Evolutionary conservation across 2,888 invertebrate genomes (phyloP), one percentile per base, ranked within the genome.

Genomic region (Tachystola acroxantha): DNA sequence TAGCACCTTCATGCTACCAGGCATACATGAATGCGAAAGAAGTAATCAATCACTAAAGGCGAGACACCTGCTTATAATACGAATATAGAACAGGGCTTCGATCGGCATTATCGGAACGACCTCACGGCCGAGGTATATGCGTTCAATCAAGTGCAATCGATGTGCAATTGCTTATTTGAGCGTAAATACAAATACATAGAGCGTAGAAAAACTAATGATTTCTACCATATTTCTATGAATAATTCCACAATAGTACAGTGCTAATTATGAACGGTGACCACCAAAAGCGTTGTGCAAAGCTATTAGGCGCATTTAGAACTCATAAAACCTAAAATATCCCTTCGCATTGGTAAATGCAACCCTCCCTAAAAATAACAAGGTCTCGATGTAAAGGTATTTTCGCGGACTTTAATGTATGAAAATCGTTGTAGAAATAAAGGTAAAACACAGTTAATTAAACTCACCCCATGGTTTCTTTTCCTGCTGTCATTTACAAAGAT

Each of bases 391-490:
- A 55, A 45, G 33, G 46, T 50, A 56, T 70, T 72, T 64, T 57
- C 55, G 28, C 12, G 4, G 12, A 36, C 40, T 37, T 40, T 42
- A 13, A 24, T 10, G 9, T 14, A 14, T 27, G 20, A 33, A 36
- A 19, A 16, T 6, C 35, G 16, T 22, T 39, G 2, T 11, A 22
- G 20, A 2, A 12, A 16, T 10, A 20, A 19, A 29, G n/a, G 10
- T 20, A 6, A n/a, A 7, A 1, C 7, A 13, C 38, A 12, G 12
- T 10, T 22, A 50, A 53, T 40, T 38, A 32, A 62, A 89, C 90
- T 90, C 78, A 93, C 93, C 93, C 93, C 93, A 93, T 93, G 59
- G 91, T 91, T 88, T 93, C 93, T 87, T 92, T 93, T 87, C 93
- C 93, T 79, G 91, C 92, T 89, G 93, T 93, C 93, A 93, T 93